Conservation (phyloP, 64 coral and sea anemone species). For the Anthopleura sola region DNA sequence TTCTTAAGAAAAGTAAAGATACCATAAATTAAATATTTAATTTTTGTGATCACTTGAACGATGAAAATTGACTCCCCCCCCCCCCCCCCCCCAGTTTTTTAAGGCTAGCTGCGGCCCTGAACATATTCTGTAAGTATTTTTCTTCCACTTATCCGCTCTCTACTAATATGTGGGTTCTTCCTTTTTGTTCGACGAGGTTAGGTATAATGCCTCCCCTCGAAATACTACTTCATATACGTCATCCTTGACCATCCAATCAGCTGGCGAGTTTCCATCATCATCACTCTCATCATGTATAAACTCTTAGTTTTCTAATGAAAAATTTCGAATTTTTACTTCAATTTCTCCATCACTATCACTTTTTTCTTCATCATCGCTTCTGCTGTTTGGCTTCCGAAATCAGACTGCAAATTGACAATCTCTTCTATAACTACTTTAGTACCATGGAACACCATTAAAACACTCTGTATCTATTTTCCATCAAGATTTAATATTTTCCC, state of each 20-base stretch:
- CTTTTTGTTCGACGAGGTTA: too few species aligned
- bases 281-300: background rate
- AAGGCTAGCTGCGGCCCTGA: too few species aligned
- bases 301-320: background rate
- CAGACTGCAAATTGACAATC: background rate
- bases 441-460: background rate
- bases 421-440: background rate
- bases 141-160: too few species aligned
- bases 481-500: too few species aligned
- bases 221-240: slow-evolving; percentile 16
- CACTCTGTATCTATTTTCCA: too few species aligned
- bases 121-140: too few species aligned
- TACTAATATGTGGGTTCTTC: too few species aligned
- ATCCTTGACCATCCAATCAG: slow-evolving; percentile 22
- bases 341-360: slow-evolving; percentile 22
- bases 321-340: background rate
- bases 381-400: background rate
- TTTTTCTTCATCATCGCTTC: background rate
- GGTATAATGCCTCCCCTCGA: background rate
- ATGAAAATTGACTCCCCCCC: too few species aligned
- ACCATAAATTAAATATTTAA: too few species aligned
- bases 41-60: too few species aligned
- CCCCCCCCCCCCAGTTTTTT: too few species aligned
- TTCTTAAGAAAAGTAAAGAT: too few species aligned
- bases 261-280: background rate